A percentile compares a stretch with the other conserved stretches of the same genome.
Evolutionary conservation across 2,113 vertebrate genomes (phyloP).

Genomic region (Xiphophorus maculatus): DNA sequence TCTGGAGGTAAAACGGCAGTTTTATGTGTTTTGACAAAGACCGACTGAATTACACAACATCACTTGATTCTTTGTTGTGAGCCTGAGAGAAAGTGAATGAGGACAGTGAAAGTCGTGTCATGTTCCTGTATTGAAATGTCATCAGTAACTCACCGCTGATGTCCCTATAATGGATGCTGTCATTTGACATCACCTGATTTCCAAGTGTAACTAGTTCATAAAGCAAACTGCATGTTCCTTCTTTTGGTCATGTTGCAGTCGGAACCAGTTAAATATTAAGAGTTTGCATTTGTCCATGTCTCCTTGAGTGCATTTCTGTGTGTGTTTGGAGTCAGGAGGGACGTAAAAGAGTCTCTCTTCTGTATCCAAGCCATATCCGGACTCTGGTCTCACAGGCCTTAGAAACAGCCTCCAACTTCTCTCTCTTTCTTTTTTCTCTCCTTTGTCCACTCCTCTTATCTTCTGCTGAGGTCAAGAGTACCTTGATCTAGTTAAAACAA

Average conservation of each 20-base stretch:
- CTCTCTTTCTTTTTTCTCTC: background rate
- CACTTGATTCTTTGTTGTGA: background rate
- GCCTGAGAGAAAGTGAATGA: background rate
- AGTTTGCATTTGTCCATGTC: constrained; percentile 56
- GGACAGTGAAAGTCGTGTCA: constrained; percentile 49
- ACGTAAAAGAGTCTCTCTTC: constrained; percentile 69
- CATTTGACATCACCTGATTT: constrained; percentile 36
- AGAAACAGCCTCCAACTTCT: constrained; percentile 69
- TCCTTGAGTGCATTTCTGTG: constrained; percentile 21
- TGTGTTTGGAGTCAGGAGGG: constrained; percentile 42
- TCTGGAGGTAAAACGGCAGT: background rate
- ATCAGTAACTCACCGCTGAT: constrained; percentile 65
- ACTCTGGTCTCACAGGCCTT: constrained; percentile 70
- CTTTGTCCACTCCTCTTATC: constrained; percentile 5
- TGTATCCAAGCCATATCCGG: constrained; percentile 76
- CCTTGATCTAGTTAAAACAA: background rate
- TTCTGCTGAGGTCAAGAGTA: background rate
- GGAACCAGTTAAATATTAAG: constrained; percentile 63
- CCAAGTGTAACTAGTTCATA: constrained; percentile 54
- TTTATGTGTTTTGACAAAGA: background rate
- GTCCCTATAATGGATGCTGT: constrained; percentile 33
- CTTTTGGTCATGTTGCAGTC: constrained; percentile 64
- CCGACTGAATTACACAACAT: background rate
- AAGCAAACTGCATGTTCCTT: constrained; percentile 56
- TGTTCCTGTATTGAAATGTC: constrained; percentile 23